Evolutionary conservation across 2,797 vertebrate species (phyloP).

Genomic region (Pseudomugil gertrudae): DNA sequence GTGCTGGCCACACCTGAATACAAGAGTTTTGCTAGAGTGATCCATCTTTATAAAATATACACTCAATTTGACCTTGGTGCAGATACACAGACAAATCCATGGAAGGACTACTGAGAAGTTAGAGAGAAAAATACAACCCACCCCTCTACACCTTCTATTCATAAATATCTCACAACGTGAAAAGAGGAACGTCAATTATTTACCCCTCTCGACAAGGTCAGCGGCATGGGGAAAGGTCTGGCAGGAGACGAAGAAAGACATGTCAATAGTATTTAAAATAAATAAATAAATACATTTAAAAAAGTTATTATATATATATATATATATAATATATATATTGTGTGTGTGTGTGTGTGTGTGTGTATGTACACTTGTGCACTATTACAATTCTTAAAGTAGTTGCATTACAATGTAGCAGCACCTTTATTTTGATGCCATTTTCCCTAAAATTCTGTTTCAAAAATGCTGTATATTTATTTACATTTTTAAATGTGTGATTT

Average conservation of each 20-base stretch:
- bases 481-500: slow-evolving; percentile 38
- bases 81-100: slow-evolving; percentile 74
- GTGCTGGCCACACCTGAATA: slow-evolving; percentile 52
- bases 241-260: neutral
- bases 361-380: too few species aligned
- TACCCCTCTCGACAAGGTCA: slow-evolving; percentile 72
- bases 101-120: slow-evolving; percentile 66
- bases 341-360: too few species aligned
- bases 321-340: too few species aligned
- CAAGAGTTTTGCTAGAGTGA: slow-evolving; percentile 56
- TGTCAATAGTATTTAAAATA: slow-evolving; percentile 16
- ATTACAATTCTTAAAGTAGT: too few species aligned
- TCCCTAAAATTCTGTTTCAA: slow-evolving; percentile 13
- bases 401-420: too few species aligned
- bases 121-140: slow-evolving; percentile 71
- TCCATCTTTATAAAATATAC: slow-evolving; percentile 80
- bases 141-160: slow-evolving; percentile 59
- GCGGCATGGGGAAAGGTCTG: slow-evolving; percentile 36
- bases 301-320: too few species aligned
- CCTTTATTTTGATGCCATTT: too few species aligned
- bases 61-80: slow-evolving; percentile 80
- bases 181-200: slow-evolving; percentile 78
- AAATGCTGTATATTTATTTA: slow-evolving; percentile 5
- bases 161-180: slow-evolving; percentile 79
- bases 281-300: too few species aligned